phyloP scores from a whole-genome alignment of 2,888 invertebrate genomes.

The Rotaria macrura region DNA sequence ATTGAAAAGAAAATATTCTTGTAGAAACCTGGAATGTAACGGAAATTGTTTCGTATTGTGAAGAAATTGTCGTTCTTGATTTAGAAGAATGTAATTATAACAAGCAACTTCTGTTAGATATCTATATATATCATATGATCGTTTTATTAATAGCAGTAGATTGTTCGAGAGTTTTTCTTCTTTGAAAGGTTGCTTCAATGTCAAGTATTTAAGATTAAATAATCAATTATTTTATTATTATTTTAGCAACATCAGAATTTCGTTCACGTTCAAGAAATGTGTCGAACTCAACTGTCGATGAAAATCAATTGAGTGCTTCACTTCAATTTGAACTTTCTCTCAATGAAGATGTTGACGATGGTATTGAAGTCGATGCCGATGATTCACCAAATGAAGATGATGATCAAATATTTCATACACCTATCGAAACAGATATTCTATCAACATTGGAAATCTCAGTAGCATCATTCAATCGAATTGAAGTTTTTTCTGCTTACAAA shows the following conservation, averaged over 20 bases:
- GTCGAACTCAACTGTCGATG: not conserved
- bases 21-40: too few species aligned
- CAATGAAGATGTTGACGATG: conserved; percentile 3
- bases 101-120: too few species aligned
- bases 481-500: conserved; percentile 89
- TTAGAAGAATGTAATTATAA: too few species aligned
- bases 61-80: too few species aligned
- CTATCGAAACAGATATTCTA: conserved; percentile 57
- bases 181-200: too few species aligned
- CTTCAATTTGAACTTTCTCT: not conserved
- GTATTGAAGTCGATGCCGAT: conserved; percentile 53
- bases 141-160: too few species aligned
- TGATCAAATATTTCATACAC: not conserved
- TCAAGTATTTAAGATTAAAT: too few species aligned
- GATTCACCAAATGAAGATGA: conserved; percentile 57
- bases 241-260: not conserved
- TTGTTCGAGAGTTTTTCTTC: too few species aligned
- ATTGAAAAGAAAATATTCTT: too few species aligned
- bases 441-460: not conserved
- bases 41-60: too few species aligned
- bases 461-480: not conserved
- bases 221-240: too few species aligned
- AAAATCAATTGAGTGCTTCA: not conserved
- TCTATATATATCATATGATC: too few species aligned
- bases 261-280: not conserved